Conservation (phyloP, 2,888 invertebrate genomes). For the Lutraria lutraria region DNA sequence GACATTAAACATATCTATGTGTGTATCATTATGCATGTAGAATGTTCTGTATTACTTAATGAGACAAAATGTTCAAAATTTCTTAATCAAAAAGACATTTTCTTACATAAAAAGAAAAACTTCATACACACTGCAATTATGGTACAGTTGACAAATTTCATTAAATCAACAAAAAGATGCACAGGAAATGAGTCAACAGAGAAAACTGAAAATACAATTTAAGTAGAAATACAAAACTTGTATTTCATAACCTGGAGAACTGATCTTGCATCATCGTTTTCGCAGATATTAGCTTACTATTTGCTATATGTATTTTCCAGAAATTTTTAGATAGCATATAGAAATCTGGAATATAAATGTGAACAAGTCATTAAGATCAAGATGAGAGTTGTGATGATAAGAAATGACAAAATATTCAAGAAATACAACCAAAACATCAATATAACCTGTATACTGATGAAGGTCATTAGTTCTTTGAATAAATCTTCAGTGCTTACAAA, state of each 20-base stretch:
- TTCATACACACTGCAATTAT: too few relatives aligned
- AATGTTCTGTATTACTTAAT: too few relatives aligned
- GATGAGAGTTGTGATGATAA: background rate
- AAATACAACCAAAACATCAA: background rate
- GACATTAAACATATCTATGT: too few relatives aligned
- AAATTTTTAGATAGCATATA: background rate
- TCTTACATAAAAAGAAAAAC: too few relatives aligned
- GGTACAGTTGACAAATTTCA: too few relatives aligned
- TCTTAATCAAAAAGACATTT: too few relatives aligned
- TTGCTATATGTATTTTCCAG: background rate
- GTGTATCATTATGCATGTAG: too few relatives aligned
- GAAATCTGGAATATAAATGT: background rate
- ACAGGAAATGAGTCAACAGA: too few relatives aligned
- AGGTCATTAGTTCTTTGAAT: background rate
- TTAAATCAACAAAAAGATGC: too few relatives aligned
- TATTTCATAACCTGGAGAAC: background rate
- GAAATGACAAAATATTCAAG: background rate
- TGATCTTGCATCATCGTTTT: background rate
- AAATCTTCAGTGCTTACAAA: background rate
- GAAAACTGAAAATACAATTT: background rate
- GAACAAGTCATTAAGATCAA: background rate
- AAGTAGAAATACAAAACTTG: background rate
- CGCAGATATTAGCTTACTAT: background rate
- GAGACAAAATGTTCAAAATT: too few relatives aligned
- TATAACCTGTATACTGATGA: background rate